Evolutionary conservation across 2,113 vertebrate species (phyloP).

Genomic region (Mustela nigripes): DNA sequence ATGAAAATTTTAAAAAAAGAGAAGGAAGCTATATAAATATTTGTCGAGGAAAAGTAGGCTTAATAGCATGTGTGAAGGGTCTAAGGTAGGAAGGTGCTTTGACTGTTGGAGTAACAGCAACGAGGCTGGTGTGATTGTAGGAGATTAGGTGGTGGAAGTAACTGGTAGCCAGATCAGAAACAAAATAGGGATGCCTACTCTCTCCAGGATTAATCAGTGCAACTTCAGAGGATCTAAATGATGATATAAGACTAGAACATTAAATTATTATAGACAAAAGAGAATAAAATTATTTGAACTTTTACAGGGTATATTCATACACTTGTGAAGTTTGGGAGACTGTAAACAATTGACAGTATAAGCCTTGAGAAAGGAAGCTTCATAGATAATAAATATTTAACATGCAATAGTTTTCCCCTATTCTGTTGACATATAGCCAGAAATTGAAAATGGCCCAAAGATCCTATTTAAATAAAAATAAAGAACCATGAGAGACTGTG

Average conservation of each 20-base stretch:
- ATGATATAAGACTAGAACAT: background rate
- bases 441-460: slow-evolving; percentile 43
- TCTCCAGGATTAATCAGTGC: background rate
- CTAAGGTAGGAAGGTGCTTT: background rate
- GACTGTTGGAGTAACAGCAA: background rate
- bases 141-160: background rate
- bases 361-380: background rate
- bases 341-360: background rate
- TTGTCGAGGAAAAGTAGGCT: background rate
- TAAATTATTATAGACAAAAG: background rate
- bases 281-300: background rate
- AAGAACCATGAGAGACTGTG: background rate
- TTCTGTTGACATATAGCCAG: background rate
- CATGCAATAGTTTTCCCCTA: background rate
- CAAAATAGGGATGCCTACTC: background rate
- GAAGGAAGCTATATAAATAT: background rate
- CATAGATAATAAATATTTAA: background rate
- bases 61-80: background rate
- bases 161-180: background rate
- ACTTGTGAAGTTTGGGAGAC: background rate
- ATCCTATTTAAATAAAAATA: background rate
- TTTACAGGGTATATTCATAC: background rate
- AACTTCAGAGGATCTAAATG: background rate
- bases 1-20: background rate
- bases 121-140: background rate